Conservation (phyloP, 92 coral and sea anemone genomes). For the Bergia puertoricense region DNA sequence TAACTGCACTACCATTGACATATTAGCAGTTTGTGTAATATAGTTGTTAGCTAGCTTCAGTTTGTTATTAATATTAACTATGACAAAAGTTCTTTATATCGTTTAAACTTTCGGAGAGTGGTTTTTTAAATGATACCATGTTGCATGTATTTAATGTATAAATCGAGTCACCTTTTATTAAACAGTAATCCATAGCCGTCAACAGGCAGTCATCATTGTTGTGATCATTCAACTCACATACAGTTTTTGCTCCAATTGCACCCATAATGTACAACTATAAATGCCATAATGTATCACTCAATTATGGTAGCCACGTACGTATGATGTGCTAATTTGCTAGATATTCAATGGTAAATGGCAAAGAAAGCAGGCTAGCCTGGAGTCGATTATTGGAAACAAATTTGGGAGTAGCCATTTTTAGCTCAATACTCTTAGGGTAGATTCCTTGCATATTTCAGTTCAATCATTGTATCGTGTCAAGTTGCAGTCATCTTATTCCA, state of each 20-base stretch:
- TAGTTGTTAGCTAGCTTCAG: constrained; percentile 1
- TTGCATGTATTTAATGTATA: constrained; percentile 1
- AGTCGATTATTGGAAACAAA: no score
- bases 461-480: background rate
- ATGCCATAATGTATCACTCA: constrained; percentile 1
- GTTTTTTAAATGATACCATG: background rate
- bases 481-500: background rate
- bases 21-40: background rate
- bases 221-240: constrained; percentile 2
- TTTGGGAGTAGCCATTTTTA: no score
- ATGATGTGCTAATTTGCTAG: background rate
- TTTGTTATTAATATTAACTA: background rate
- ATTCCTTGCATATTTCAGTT: no score
- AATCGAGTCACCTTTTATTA: background rate
- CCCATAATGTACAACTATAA: background rate
- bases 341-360: background rate
- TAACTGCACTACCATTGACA: background rate
- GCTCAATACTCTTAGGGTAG: background rate
- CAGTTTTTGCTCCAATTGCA: constrained; percentile 7
- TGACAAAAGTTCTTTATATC: background rate
- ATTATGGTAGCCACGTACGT: background rate
- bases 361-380: no score
- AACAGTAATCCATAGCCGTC: background rate
- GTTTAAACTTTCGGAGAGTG: background rate
- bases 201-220: background rate